These are phyloP conservation scores for Escarpia spicata DNA, from an alignment of 2,888 invertebrate genomes.

Conservation along the genomic window DNA sequence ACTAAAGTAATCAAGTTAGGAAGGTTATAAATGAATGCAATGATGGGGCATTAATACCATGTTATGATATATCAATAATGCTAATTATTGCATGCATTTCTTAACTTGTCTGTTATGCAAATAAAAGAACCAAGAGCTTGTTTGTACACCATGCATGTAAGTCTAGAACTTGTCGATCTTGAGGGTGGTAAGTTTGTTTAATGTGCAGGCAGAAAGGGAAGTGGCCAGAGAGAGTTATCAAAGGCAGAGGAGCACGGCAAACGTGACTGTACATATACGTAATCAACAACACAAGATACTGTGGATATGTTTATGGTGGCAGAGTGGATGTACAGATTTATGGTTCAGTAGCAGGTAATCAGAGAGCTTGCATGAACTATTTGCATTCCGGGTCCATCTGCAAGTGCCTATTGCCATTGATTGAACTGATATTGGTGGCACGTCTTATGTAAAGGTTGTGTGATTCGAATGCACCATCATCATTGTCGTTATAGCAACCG, in stretches of 20 bases:
- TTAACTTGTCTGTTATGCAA: background rate
- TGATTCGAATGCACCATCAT: background rate
- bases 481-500: background rate
- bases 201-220: background rate
- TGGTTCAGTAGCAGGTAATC: background rate
- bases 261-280: too few species aligned
- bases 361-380: background rate
- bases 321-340: slow-evolving; percentile 1
- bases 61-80: too few species aligned
- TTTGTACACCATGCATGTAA: background rate
- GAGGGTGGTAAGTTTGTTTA: background rate
- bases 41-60: too few species aligned
- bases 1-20: too few species aligned
- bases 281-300: background rate
- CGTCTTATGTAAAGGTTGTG: background rate
- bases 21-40: too few species aligned
- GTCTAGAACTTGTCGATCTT: background rate
- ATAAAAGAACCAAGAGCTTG: background rate
- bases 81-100: background rate
- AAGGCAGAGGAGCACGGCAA: background rate
- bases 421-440: background rate
- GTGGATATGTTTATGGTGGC: background rate
- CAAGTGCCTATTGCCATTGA: background rate
- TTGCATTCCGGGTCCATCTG: background rate
- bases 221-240: background rate